These are phyloP conservation scores for Microplitis deprimator DNA, from an alignment of 2,888 invertebrate species.

Conservation along the genomic window DNA sequence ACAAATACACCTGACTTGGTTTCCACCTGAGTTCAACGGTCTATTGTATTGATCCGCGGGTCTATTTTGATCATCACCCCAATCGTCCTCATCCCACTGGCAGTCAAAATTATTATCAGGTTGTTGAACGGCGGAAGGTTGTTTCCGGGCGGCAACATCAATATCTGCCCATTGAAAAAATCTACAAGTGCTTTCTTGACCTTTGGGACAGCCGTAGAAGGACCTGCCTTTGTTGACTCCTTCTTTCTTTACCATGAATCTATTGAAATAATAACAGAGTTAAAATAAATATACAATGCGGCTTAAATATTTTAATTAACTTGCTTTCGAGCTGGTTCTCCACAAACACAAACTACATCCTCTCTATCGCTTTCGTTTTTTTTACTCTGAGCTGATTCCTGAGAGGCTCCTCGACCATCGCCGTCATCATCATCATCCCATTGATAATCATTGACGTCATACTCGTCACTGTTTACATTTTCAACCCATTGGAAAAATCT, in stretches of 20 bases:
- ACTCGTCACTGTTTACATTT: background rate
- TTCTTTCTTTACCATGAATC: background rate
- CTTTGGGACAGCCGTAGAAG: background rate
- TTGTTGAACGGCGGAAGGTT: slow-evolving; percentile 1
- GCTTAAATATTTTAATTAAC: background rate
- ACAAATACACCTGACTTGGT: background rate
- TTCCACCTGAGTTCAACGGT: background rate
- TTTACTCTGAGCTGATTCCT: background rate
- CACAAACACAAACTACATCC: background rate
- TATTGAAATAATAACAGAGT: background rate
- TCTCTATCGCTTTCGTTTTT: background rate
- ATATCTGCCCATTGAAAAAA: background rate
- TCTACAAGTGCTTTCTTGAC: background rate
- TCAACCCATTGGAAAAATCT: background rate
- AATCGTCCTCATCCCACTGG: background rate
- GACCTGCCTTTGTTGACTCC: background rate
- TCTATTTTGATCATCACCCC: background rate
- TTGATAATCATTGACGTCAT: background rate
- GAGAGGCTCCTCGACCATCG: background rate
- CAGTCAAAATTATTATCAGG: background rate
- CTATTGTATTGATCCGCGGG: background rate
- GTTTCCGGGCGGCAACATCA: background rate
- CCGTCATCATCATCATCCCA: background rate
- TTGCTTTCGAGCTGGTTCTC: background rate
- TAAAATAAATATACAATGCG: too few relatives aligned